Evolutionary conservation across 2,888 invertebrate species (phyloP), one percentile per base, ranked within the genome.

Genomic region (Chymomyza fuscimana): DNA sequence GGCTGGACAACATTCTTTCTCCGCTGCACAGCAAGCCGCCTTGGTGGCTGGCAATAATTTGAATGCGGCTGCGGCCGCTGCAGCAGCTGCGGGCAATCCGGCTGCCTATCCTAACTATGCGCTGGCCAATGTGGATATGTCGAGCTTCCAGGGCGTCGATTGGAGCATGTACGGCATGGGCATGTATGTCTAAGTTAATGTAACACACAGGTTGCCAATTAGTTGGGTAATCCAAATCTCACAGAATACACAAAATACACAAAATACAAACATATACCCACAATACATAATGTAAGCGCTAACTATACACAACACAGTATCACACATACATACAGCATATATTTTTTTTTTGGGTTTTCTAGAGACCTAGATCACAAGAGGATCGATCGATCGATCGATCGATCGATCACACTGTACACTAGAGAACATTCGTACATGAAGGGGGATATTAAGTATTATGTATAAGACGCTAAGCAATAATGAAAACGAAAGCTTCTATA

Each of bases 141-240:
- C 96, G 74, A 96, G 96, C 91, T 97, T 97, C 94, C 97, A 97
- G 92, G 96, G 96, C 72, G 96, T 97, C 83, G 97, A 97, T 92
- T 97, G 97, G 97, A 95, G 95, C 88, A 96, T 97, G 96, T 97
- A 97, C 92, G 96, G 97, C 89, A 96, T 97, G 93, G 97, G 97
- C 91, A 97, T 97, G 97, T 97, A 97, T 93, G 96, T 97, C 86
- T 91, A 91, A 90, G 80, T 32, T 58, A 58, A 59, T 5, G 59
- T 32, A 65, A 54, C 32, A 25, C 25, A 25, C 25, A 15, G 32
- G n/a, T 70, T 46, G 22, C 58, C 63, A 29, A 52, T 29, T 50
- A 16, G 50, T 36, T 64, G 62, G 65, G 65, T 78, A 76, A 76
- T 73, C 9, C 16, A 59, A 50, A 64, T 62, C 64, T 67, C 67